A percentile compares a stretch with the other conserved stretches of the same genome.
Conservation (phyloP, 1,140 invertebrate genomes). For the Danaus melanippus region DNA sequence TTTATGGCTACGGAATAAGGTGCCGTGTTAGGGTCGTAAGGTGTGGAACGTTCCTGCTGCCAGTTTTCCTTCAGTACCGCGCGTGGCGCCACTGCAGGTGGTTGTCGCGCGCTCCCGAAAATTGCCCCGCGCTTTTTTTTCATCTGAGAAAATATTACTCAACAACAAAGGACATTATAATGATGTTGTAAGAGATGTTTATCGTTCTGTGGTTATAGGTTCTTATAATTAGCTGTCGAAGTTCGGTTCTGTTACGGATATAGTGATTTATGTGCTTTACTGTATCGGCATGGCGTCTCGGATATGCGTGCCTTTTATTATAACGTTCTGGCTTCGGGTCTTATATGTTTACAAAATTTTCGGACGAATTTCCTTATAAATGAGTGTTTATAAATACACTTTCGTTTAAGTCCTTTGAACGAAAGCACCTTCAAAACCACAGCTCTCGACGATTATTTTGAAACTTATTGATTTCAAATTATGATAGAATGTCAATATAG, state of each 20-base stretch:
- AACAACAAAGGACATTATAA: not conserved
- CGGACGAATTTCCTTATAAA: conserved; percentile 8
- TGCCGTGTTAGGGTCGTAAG: conserved; percentile 18
- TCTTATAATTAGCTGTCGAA: not conserved
- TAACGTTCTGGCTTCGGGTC: conserved; percentile 10
- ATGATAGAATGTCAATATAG: conserved; percentile 8
- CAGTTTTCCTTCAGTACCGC: conserved; percentile 59
- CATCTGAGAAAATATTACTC: conserved; percentile 15
- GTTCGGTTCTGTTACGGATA: conserved; percentile 3
- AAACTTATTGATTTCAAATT: conserved; percentile 7
- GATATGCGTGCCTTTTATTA: conserved; percentile 13
- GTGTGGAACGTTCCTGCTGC: conserved; percentile 31
- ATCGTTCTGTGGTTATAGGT: not conserved
- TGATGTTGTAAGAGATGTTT: no score
- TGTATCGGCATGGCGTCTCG: conserved; percentile 18
- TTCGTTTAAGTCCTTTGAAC: no score
- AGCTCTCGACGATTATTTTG: not conserved
- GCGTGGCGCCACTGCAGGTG: conserved; percentile 60
- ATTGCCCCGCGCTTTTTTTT: conserved; percentile 10
- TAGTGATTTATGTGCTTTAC: conserved; percentile 12
- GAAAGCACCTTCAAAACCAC: no score
- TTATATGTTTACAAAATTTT: conserved; percentile 18
- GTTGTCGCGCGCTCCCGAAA: conserved; percentile 54
- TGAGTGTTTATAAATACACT: not conserved
- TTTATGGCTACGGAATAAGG: conserved; percentile 28